Base-by-base conservation (phyloP, 2,888 invertebrate species). In the Drosophila mettleri region DNA sequence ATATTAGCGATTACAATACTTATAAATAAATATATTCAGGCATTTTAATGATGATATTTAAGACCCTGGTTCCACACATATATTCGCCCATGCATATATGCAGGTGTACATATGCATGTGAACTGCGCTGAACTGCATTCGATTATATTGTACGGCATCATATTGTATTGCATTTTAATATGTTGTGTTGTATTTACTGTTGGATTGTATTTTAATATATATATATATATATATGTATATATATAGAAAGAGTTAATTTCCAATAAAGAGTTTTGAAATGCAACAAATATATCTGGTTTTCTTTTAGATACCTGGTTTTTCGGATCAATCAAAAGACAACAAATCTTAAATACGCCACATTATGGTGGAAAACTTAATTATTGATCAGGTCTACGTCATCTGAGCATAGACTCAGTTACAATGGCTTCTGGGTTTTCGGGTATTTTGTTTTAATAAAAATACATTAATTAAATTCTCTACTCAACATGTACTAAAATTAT, bases 111-210 rank as follows among this genome's bases (percentile, higher is more conserved):
- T 59, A 43, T 55, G 53, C 60, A 51, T 68, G 54, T 57, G 61
- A 45, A 58, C 33, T 69, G 55, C 67, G 68, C 70, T 74, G 69
- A 55, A 73, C 69, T 73, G 67, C 51, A 74, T 76, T 74, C 71
- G 60, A 74, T 69, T 69, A 57, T 61, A 80, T 69, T 87, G 78
- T 78, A 88, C 79, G 88, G 81, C 81, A 86, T 80, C 61, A 61
- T 58, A 80, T 69, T 87, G 86, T 77, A 89, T 85, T 89, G 81
- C 78, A 80, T 80, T 89, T 81, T 80, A 88, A 84, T 89, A 82
- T 86, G 81, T 81, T 86, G 78, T 84, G 76, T 84, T 86, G 87
- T 89, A 88, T 90, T 89, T 80, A 86, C 81, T 89, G 89, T 90
- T 89, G 88, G 82, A 82, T 84, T 86, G 85, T 86, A 83, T 86